phyloP scores from a whole-genome alignment of 1,140 invertebrate species.

The Zaprionus ghesquierei region DNA sequence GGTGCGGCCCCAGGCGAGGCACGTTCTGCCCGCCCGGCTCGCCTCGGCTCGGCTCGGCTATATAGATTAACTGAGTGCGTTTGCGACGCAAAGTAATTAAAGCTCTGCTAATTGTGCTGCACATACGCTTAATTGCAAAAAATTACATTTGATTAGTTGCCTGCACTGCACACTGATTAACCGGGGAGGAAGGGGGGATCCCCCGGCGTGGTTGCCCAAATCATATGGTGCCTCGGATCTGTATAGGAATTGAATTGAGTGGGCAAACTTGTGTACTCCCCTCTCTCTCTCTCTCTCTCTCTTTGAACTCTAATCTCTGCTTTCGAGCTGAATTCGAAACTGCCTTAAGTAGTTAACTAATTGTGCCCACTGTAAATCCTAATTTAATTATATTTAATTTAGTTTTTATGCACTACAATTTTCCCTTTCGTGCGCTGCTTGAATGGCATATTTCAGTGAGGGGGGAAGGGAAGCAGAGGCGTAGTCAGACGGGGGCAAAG shows the following conservation, averaged over 20 bases:
- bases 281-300: too few relatives aligned
- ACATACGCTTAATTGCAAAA: slow-evolving; percentile 17
- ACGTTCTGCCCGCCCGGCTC: slow-evolving; percentile 1
- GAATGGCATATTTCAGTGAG: neutral
- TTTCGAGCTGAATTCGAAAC: too few relatives aligned
- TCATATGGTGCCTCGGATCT: neutral
- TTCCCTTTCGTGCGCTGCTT: neutral
- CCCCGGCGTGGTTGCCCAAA: neutral
- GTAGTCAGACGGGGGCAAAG: slow-evolving; percentile 30
- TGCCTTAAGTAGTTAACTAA: neutral
- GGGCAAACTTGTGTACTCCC: too few relatives aligned
- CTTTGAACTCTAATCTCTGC: too few relatives aligned
- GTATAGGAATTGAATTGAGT: neutral
- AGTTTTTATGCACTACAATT: neutral
- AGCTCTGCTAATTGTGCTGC: slow-evolving; percentile 15
- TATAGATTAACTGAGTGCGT: slow-evolving; percentile 18
- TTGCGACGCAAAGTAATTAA: slow-evolving; percentile 15
- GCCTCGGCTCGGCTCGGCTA: slow-evolving; percentile 2
- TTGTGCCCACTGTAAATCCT: neutral
- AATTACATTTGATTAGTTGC: slow-evolving; percentile 36
- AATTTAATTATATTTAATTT: slow-evolving; percentile 1
- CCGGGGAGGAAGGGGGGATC: too few relatives aligned
- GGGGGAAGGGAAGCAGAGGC: neutral
- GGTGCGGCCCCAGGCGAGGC: slow-evolving; percentile 7
- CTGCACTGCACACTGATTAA: neutral